Evolutionary conservation across 1,140 invertebrate genomes (phyloP).

Genomic region (Lepidurus arcticus): DNA sequence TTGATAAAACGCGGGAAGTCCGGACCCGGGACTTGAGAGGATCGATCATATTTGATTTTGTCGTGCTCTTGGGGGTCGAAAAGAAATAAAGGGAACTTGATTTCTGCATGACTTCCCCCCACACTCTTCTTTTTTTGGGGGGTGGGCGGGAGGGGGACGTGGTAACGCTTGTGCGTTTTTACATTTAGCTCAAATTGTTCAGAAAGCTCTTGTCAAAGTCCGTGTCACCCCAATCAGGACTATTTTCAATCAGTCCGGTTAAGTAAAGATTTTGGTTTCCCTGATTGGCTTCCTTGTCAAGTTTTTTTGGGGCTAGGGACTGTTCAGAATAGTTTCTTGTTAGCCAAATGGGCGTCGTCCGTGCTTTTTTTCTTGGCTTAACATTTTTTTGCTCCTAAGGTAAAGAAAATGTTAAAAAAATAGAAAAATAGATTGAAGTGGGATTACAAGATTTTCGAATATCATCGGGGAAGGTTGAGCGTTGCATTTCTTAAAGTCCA

Average conservation of each 20-base stretch:
- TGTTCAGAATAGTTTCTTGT: constrained; percentile 10
- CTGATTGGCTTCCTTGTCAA: constrained; percentile 14
- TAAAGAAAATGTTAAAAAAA: neutral
- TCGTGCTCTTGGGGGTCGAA: neutral
- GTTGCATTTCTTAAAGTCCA: constrained; percentile 10
- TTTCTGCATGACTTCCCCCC: neutral
- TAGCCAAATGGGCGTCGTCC: constrained; percentile 13
- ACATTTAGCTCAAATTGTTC: neutral
- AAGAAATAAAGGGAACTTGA: constrained; percentile 4
- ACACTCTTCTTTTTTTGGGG: neutral
- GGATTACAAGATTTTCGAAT: constrained; percentile 12
- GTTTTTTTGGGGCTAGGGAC: neutral
- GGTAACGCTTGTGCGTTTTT: neutral
- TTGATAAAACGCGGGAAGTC: constrained; percentile 10
- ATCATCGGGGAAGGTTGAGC: neutral
- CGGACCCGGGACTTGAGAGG: neutral
- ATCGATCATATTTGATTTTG: constrained; percentile 15
- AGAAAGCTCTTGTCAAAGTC: constrained; percentile 21
- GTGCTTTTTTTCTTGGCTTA: neutral
- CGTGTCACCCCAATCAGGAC: constrained; percentile 10
- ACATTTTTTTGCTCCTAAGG: neutral
- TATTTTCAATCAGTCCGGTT: constrained; percentile 19
- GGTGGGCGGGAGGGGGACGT: too few species aligned
- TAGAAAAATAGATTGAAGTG: neutral
- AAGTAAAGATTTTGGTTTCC: neutral